A percentile compares a stretch with the other conserved stretches of the same genome.
These are phyloP conservation scores for Epistrophe grossulariae DNA, from an alignment of 2,888 invertebrate genomes.

Conservation along the genomic window DNA sequence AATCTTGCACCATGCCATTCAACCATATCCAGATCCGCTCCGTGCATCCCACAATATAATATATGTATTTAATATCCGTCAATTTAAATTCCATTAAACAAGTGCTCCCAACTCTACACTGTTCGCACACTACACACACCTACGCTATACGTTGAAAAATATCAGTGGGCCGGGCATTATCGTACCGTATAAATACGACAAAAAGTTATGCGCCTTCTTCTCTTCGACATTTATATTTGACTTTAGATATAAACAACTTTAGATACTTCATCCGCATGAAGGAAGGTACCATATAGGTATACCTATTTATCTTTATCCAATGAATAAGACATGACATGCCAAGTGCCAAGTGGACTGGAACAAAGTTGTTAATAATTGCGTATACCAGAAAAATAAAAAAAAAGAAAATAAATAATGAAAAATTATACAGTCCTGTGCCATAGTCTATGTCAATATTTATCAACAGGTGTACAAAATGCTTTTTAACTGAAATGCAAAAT, in stretches of 20 bases:
- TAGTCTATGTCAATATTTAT: conserved; percentile 58
- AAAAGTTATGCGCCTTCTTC: conserved; percentile 48
- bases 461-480: conserved; percentile 65
- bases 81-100: conserved; percentile 56
- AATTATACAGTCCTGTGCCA: conserved; percentile 32
- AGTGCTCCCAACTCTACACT: conserved; percentile 14
- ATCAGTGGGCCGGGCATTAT: conserved; percentile 10
- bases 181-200: background rate
- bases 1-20: conserved; percentile 57
- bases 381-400: conserved; percentile 25
- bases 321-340: conserved; percentile 49
- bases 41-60: conserved; percentile 46
- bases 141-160: background rate
- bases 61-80: conserved; percentile 22
- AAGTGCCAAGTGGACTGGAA: conserved; percentile 63
- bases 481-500: conserved; percentile 40
- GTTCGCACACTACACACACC: conserved; percentile 2
- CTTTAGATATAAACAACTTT: conserved; percentile 2
- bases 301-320: conserved; percentile 30
- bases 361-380: conserved; percentile 68
- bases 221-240: conserved; percentile 15
- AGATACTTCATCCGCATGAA: background rate
- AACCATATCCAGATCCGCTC: conserved; percentile 45
- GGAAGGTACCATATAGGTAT: too few relatives aligned
- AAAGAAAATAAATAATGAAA: conserved; percentile 31